Evolutionary conservation across 2,888 invertebrate genomes (phyloP), one percentile per base, ranked within the genome.

Genomic region (Sclerodermus sp.): DNA sequence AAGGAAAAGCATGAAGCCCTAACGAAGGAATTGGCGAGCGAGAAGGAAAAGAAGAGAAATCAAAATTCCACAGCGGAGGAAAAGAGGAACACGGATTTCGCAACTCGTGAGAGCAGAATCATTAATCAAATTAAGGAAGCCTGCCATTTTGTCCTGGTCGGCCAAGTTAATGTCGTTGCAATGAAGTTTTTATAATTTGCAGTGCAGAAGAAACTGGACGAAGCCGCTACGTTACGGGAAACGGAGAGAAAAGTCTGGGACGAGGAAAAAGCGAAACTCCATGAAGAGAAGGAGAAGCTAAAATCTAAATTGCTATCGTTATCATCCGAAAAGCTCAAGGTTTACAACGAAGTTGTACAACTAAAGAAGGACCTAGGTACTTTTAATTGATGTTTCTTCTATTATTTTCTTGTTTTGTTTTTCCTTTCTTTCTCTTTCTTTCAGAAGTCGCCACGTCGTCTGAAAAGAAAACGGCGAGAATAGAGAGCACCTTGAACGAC

Each of bases 401-500:
- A 16, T 34, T 47, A 40, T 18, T 38, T 31, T 39, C 16, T 36
- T 34, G n/a, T 36, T 29, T 1, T 32, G 29, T 42, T 46, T 15
- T 18, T 53, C 16, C 38, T 47, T 48, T 51, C 34, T 42, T 47
- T 36, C 29, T 42, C 34, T 18, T 38, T 18, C n/a, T 39, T 37
- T 46, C 55, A 87, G 87, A 84, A 79, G 79, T 79, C 46, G 80
- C 82, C 37, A 79, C 80, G 38, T 79, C 81, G 5, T 82, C 84
- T 37, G 76, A 76, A 37, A 75, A 68, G 52, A 71, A 75, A 51
- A 61, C 83, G 14, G 71, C 71, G 34, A 76, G 83, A 74, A 82
- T 88, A 63, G 87, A 87, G 67, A 83, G 83, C 39, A 79, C 85
- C 2, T 86, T 87, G 70, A 83, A 82, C 54, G 85, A 87, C 58